Evolutionary conservation across 64 coral and sea anemone species (phyloP).

Genomic region (Acropora yongei): DNA sequence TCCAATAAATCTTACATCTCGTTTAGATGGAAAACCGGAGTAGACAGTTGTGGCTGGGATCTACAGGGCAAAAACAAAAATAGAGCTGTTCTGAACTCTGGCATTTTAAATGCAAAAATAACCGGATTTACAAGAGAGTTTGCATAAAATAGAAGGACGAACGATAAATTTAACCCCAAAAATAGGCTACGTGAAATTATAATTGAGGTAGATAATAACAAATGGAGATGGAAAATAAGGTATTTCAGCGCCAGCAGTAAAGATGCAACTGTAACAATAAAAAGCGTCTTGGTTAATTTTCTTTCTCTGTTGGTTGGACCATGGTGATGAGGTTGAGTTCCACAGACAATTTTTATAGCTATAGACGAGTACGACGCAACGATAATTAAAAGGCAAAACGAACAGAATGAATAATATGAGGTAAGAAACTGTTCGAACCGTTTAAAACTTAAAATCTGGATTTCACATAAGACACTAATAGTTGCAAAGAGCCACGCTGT

Average conservation of each 20-base stretch:
- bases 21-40: not conserved
- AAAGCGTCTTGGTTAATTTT: not conserved
- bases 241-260: not conserved
- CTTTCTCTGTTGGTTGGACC: not conserved
- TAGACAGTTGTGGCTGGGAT: not conserved
- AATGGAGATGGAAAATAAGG: not conserved
- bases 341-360: not conserved
- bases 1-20: too few relatives aligned
- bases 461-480: too few relatives aligned
- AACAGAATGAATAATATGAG: not conserved
- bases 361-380: not conserved
- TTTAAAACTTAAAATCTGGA: too few relatives aligned
- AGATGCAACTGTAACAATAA: not conserved
- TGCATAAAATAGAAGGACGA: not conserved
- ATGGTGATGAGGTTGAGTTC: not conserved
- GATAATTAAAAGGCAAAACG: not conserved
- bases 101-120: not conserved
- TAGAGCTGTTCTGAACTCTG: not conserved
- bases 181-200: too few relatives aligned
- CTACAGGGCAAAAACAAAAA: not conserved
- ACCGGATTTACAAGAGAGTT: not conserved
- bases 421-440: too few relatives aligned
- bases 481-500: not conserved
- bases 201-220: too few relatives aligned
- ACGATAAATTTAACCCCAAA: not conserved